Evolutionary conservation across 2,888 invertebrate genomes (phyloP), one percentile per base, ranked within the genome.

Genomic region (Xestia sexstrigata): DNA sequence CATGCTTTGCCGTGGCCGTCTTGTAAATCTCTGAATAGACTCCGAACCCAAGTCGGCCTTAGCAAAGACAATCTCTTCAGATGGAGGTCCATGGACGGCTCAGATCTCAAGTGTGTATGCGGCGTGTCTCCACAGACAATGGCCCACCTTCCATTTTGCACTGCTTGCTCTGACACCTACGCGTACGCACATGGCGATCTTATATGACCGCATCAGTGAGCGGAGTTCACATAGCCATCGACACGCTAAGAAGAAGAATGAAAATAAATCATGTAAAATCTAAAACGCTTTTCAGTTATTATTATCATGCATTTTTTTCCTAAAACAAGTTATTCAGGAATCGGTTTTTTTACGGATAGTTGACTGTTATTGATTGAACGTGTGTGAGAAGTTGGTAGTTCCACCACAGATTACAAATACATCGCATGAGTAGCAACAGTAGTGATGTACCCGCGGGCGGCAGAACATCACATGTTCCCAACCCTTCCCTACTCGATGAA

Each of bases 401-500:
- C 73, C 52, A 74, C 60, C 55, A 65, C 74, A 76, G 82, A 89
- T 90, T 90, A 87, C 80, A 89, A 83, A 85, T 86, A 89, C 87
- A 82, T 87, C 91, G 90, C 91, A 89, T 87, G 90, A 89, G 86
- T 89, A 90, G 80, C 81, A 91, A 92, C 84, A 86, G 81, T 91
- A 93, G 92, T 93, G 89, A 72, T 84, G 83, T 71, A 75, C 90
- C 93, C 91, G 75, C 86, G 65, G 91, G 93, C 92, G 82, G 60
- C 79, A 74, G 83, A 76, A 80, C 77, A 74, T 76, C 72, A 39
- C 58, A 88, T 89, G 42, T 42, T 65, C 5, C 5, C 62, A 62
- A 62, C 93, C 94, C 92, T 90, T 91, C 90, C 83, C 87, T 89
- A 87, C 89, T 90, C 86, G 84, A 82, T 83, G 85, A 90, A 92